phyloP scores from a whole-genome alignment of 2,113 vertebrate species.

The Pipa parva region DNA sequence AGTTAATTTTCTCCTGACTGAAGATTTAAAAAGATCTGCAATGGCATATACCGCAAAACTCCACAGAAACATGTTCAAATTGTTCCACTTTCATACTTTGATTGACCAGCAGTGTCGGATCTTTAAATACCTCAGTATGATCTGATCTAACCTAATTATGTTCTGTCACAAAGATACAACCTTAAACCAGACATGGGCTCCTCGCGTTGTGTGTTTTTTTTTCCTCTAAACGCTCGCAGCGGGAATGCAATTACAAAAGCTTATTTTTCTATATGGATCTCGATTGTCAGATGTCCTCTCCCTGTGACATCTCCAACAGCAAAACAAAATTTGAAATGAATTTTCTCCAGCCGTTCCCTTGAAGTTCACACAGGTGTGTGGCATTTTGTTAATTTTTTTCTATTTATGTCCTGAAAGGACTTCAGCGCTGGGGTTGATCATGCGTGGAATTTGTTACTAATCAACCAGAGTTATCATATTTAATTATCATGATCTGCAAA shows the following conservation, averaged over 20 bases:
- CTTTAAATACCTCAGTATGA: not conserved
- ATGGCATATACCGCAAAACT: no score
- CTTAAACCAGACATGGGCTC: not conserved
- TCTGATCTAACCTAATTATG: not conserved
- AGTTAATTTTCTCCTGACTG: no score
- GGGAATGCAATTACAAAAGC: not conserved
- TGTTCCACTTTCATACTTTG: not conserved
- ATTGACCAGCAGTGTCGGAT: not conserved
- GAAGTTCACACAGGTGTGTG: not conserved
- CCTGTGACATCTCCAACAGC: not conserved
- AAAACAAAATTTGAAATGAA: no score
- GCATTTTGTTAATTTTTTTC: not conserved
- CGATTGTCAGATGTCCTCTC: not conserved
- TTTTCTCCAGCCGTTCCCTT: no score
- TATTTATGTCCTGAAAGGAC: not conserved
- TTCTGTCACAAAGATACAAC: not conserved
- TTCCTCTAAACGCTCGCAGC: not conserved
- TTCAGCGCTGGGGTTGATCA: not conserved
- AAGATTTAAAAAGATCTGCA: no score
- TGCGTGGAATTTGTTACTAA: not conserved
- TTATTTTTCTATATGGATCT: not conserved
- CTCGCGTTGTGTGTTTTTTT: not conserved
- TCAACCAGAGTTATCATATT: constrained; percentile 11
- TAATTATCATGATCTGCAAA: constrained; percentile 48
- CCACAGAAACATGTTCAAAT: not conserved